Evolutionary conservation across 2,888 invertebrate species (phyloP), one percentile per base, ranked within the genome.

Genomic region (Unio delphinus): DNA sequence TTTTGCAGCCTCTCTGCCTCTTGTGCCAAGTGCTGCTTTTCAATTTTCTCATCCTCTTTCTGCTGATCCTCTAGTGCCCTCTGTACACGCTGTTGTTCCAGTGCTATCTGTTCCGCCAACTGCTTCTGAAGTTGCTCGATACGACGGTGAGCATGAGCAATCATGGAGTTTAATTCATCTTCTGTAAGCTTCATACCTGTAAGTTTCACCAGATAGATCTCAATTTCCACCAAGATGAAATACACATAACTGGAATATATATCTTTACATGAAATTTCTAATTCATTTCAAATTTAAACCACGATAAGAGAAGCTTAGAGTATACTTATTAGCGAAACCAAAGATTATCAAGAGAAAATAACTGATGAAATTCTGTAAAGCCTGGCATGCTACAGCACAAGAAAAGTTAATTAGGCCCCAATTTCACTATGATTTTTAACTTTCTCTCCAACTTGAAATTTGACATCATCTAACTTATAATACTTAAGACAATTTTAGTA

Each of bases 41-140:
- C 85, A 0, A 92, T 87, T 64, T 90, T 91, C 0, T 91, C 91
- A 76, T 93, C 94, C 45, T 93, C 93, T 34, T 91, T 90, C 54
- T 91, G 91, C 61, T 93, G 92, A 5, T 92, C 90, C 69, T 93
- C 93, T 45, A 95, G 89, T 0, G 95, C 94, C 20, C 92, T 88
- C 72, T 92, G 92, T 34, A 95, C 87, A 83, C 93, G 93, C 72
- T 92, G 75, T 55, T 74, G 68, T 69, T 87, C 86, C 73, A 82
- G 65, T 4, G 86, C 92, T 91, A 95, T 93, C 81, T 94, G 90
- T 82, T 94, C 94, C 28, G 93, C 93, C 69, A 96, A 87, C 87
- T 95, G 95, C 83, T 94, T 94, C 86, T 95, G 95, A 74, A 95
- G 92, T 81, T 93, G 94, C 70, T 94, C 91, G 6, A 96, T 93